Evolutionary conservation across 1,140 invertebrate species (phyloP).

Genomic region (Drosophila oshimai): DNA sequence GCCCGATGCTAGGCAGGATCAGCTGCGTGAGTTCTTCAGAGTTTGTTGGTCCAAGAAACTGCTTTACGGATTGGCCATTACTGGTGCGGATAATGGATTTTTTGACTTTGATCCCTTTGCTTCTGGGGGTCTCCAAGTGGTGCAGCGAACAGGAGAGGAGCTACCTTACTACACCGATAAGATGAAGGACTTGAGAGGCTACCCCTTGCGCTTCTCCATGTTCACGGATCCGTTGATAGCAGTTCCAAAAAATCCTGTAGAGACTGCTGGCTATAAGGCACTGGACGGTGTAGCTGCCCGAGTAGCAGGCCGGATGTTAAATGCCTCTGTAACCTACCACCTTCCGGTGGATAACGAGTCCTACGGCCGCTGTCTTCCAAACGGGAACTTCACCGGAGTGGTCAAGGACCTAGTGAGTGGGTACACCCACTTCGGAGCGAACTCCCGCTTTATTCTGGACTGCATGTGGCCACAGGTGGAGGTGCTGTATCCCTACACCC

Average conservation of each 20-base stretch:
- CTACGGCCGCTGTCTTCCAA: slow-evolving; percentile 58
- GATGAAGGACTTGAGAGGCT: slow-evolving; percentile 49
- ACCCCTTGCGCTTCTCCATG: slow-evolving; percentile 63
- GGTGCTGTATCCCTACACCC: slow-evolving; percentile 55
- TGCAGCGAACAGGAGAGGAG: background rate
- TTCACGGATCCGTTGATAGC: slow-evolving; percentile 61
- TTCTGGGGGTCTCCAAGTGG: slow-evolving; percentile 27
- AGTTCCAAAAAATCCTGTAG: slow-evolving; percentile 25
- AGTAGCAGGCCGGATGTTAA: slow-evolving; percentile 35
- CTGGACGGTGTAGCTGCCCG: slow-evolving; percentile 59
- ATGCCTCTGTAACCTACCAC: slow-evolving; percentile 63
- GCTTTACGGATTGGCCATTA: slow-evolving; percentile 57
- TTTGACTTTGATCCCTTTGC: slow-evolving; percentile 73
- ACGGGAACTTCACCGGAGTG: slow-evolving; percentile 60
- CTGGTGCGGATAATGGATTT: background rate
- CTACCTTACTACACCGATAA: slow-evolving; percentile 48
- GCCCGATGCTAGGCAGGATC: slow-evolving; percentile 26
- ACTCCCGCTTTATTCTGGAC: slow-evolving; percentile 63
- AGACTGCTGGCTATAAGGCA: slow-evolving; percentile 35
- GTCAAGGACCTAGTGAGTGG: slow-evolving; percentile 48
- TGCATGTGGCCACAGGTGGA: slow-evolving; percentile 58
- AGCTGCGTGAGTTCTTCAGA: slow-evolving; percentile 42
- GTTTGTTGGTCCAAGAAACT: slow-evolving; percentile 54
- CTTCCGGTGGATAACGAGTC: slow-evolving; percentile 52
- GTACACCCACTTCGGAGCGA: slow-evolving; percentile 54